Evolutionary conservation across 2,113 vertebrate species (phyloP).

Genomic region (Psephotus haematonotus): DNA sequence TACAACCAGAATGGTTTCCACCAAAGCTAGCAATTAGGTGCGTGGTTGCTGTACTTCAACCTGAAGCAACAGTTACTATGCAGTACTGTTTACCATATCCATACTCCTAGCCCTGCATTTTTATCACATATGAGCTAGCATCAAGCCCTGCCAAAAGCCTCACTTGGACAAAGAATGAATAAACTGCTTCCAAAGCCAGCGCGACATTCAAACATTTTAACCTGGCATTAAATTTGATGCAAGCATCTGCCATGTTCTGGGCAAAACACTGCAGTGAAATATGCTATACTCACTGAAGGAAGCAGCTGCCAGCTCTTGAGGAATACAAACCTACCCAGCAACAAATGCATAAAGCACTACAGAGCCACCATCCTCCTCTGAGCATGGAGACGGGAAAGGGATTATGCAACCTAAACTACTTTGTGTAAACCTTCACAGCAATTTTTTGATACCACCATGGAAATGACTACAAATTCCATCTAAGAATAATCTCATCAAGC

Average conservation of each 20-base stretch:
- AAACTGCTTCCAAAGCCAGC: not conserved
- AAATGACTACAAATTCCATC: not conserved
- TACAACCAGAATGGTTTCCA: not conserved
- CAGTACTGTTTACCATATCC: not conserved
- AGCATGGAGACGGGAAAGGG: fast-evolving
- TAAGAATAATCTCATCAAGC: not conserved
- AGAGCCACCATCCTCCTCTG: not conserved
- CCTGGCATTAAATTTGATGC: not conserved
- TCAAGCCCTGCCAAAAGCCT: not conserved
- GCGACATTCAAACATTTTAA: not conserved
- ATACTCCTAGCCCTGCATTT: not conserved
- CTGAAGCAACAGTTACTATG: not conserved
- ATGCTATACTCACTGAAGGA: not conserved
- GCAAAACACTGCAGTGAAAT: not conserved
- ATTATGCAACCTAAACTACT: not conserved
- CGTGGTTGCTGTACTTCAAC: not conserved
- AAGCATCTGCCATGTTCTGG: not conserved
- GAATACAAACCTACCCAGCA: not conserved
- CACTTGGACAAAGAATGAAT: not conserved
- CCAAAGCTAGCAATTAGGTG: not conserved
- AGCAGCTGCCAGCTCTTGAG: not conserved
- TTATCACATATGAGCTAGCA: not conserved
- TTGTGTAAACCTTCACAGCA: not conserved
- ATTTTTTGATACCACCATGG: not conserved
- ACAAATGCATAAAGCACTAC: not conserved